These are phyloP conservation scores for Orientallactaga bullata DNA, from an alignment of 2,113 vertebrate species.

Conservation along the genomic window DNA sequence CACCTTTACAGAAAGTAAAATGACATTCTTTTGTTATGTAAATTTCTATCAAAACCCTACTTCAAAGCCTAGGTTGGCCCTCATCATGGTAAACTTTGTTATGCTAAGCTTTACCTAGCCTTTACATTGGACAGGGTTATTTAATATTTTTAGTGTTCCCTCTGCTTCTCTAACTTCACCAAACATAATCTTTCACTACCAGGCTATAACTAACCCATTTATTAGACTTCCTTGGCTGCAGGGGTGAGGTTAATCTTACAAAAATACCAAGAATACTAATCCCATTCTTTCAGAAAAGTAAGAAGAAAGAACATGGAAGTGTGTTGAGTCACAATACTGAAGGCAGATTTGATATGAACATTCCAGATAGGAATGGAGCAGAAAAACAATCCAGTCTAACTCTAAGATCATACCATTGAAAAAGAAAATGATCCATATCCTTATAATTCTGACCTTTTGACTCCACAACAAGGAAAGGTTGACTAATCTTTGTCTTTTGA, in stretches of 20 bases:
- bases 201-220: neutral
- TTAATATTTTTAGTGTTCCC: too few relatives aligned
- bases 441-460: neutral
- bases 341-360: neutral
- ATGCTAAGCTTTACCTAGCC: neutral
- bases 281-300: neutral
- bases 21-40: slow-evolving; percentile 20
- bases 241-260: neutral
- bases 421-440: neutral
- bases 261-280: neutral
- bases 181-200: neutral
- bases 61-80: neutral
- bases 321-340: neutral
- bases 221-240: neutral
- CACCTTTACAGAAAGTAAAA: neutral
- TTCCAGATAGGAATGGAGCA: neutral
- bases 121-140: neutral
- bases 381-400: neutral
- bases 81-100: neutral
- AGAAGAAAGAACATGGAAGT: neutral
- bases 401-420: neutral
- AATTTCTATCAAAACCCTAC: neutral
- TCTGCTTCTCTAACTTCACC: neutral
- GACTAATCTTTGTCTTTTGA: neutral
- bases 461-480: neutral